A percentile compares a stretch with the other conserved stretches of the same genome.
These are phyloP conservation scores for Eupeodes corollae DNA, from an alignment of 1,140 invertebrate genomes.

Conservation along the genomic window DNA sequence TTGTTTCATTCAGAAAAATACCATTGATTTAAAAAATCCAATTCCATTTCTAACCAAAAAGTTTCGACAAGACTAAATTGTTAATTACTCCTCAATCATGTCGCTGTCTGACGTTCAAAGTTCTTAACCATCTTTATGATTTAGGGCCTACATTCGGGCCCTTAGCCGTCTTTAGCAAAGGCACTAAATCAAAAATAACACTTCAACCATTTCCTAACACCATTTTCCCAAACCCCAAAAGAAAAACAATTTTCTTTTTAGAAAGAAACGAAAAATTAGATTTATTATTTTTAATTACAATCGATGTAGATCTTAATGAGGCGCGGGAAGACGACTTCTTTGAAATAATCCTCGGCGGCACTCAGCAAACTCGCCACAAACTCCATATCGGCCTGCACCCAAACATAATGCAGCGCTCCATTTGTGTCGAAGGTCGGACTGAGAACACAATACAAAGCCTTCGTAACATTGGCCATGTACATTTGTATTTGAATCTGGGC, in stretches of 20 bases:
- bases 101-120: too few species aligned
- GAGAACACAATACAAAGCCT: slow-evolving; percentile 32
- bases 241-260: too few species aligned
- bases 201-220: too few species aligned
- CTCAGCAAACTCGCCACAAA: slow-evolving; percentile 20
- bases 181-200: too few species aligned
- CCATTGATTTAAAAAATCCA: too few species aligned
- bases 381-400: slow-evolving; percentile 31
- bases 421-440: slow-evolving; percentile 33
- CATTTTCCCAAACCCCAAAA: not conserved
- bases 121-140: too few species aligned
- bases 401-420: slow-evolving; percentile 33
- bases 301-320: slow-evolving; percentile 20
- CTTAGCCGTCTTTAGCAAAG: too few species aligned
- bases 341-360: slow-evolving; percentile 33
- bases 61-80: too few species aligned
- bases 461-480: slow-evolving; percentile 33
- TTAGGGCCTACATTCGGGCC: too few species aligned
- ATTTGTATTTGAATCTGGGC: slow-evolving; percentile 43
- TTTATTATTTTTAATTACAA: not conserved
- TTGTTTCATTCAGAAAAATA: too few species aligned
- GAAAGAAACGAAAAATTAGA: not conserved
- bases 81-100: too few species aligned
- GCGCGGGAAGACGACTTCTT: slow-evolving; percentile 25
- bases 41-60: too few species aligned